Evolutionary conservation across 2,888 invertebrate species (phyloP), one percentile per base, ranked within the genome.

Genomic region (Ophraella communa): DNA sequence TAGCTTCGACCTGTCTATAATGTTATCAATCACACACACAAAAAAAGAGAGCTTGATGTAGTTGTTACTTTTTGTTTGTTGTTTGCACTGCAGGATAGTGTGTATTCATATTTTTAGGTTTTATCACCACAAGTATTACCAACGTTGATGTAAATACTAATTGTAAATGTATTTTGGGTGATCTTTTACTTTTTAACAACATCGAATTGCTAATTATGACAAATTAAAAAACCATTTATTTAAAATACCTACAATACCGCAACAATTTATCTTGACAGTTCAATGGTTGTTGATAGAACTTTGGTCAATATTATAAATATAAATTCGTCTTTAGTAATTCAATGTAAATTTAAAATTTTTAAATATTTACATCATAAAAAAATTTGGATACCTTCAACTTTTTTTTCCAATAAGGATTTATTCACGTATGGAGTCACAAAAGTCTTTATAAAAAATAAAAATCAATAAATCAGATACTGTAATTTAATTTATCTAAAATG

Each of bases 11-110:
- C 52, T 51, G 64, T 5, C 52, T 55, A 63, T 61, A 64, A 55
- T 33, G 14, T 64, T 53, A 60, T 61, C 47, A 33, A 59, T 55
- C 57, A 65, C 63, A 54, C 47, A 59, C 51, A 49, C 27, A 62
- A 62, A n/a, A n/a, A n/a, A n/a, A n/a, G n/a, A n/a, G 58, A 62
- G 66, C 66, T 66, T 66, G 66, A 62, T 52, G 35, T 60, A 53
- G 52, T 44, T 60, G 27, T 60, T 27, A 35, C 21, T 60, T 47
- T 60, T 51, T 59, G 27, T 59, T 52, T 60, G 27, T 39, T 59
- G 53, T 53, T 60, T 60, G 60, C 52, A 52, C 60, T 53, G 45
- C 60, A 53, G 42, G n/a, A 39, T 23, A 47, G 11, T 20, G 11
- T 10, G 11, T 44, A n/a, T 11, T 14, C 3, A 24, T n/a, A n/a